Base-by-base conservation (phyloP, 2,113 vertebrate genomes). In the Strix aluco region DNA sequence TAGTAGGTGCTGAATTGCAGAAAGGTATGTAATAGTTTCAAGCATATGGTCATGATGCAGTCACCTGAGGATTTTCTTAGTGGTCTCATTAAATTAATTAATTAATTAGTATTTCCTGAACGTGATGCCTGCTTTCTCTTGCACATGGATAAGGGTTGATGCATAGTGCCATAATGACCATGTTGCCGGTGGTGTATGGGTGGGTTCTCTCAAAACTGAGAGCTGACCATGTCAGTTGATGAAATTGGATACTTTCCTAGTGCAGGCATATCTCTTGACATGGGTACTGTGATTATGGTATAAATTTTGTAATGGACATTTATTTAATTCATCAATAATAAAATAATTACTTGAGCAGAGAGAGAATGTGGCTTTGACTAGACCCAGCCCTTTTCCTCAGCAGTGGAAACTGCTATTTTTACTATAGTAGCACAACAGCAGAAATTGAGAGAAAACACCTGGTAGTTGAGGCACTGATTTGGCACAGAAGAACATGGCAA, bases 81-180 rank as follows among this genome's bases (percentile, higher is more conserved):
- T 9, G 49, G 61, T 85, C 38, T 71, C 17, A 49, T 88, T 36
- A 36, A 36, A 36, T 83, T 93, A 87, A 67, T 81, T 55, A 80
- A 86, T 57, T 38, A 47, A 34, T 79, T 59, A 55, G 29, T 40
- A 26, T 86, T 93, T 73, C 27, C 69, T 82, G 44, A 32, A 47
- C 23, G 40, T 74, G 32, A 59, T 78, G 69, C 57, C 52, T 81
- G 26, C 32, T 89, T 89, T 84, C 55, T 78, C 62, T 81, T 84
- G 42, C 29, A 71, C 20, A 13, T 42, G 22, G n/a, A 5, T 71
- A 59, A 58, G n/a, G 16, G 22, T 49, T 0, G 0, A 20, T 78
- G 67, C 34, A 30, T 6, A 52, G 49, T 52, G 29, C 38, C 26
- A 4, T 74, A 72, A 38, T 42, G 54, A 51, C n/a, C 5, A 4